phyloP scores from a whole-genome alignment of 1,140 invertebrate species.

The Zaprionus ghesquierei region DNA sequence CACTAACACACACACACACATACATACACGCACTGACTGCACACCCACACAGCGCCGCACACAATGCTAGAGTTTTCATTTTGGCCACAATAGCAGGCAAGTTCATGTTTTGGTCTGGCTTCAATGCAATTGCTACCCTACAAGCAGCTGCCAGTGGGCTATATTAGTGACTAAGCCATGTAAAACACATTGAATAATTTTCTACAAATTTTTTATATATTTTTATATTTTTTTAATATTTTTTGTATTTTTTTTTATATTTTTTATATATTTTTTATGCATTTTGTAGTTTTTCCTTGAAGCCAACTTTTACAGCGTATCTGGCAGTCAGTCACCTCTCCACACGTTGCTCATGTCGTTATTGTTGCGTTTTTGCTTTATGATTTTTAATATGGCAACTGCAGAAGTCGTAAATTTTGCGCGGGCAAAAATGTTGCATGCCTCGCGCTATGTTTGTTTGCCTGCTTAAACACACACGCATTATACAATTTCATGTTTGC shows the following conservation, averaged over 20 bases:
- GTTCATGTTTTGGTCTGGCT: slow-evolving; percentile 30
- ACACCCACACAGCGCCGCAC: not conserved
- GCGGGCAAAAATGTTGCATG: slow-evolving; percentile 49
- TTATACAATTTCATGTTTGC: slow-evolving; percentile 36
- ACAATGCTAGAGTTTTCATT: slow-evolving; percentile 23
- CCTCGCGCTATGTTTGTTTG: slow-evolving; percentile 39
- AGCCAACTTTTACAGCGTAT: not conserved
- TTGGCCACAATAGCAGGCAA: slow-evolving; percentile 36
- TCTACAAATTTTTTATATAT: not conserved
- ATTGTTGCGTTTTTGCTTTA: slow-evolving; percentile 55
- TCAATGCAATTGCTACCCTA: slow-evolving; percentile 20
- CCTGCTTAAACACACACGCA: slow-evolving; percentile 39
- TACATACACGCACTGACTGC: not conserved
- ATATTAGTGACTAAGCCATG: not conserved
- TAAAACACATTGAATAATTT: too few relatives aligned
- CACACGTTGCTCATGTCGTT: slow-evolving; percentile 1
- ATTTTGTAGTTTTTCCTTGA: not conserved
- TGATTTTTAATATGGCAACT: slow-evolving; percentile 73
- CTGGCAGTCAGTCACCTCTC: not conserved
- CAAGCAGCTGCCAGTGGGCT: not conserved
- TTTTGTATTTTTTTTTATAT: slow-evolving; percentile 10
- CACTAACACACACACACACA: slow-evolving; percentile 11
- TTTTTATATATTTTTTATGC: not conserved
- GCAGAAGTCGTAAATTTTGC: slow-evolving; percentile 66
- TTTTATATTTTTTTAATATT: not conserved